Percentiles rank a stretch among this genome's conserved stretches.
Conservation (phyloP, 1,140 invertebrate species). For the Ostrea denselamellosa region DNA sequence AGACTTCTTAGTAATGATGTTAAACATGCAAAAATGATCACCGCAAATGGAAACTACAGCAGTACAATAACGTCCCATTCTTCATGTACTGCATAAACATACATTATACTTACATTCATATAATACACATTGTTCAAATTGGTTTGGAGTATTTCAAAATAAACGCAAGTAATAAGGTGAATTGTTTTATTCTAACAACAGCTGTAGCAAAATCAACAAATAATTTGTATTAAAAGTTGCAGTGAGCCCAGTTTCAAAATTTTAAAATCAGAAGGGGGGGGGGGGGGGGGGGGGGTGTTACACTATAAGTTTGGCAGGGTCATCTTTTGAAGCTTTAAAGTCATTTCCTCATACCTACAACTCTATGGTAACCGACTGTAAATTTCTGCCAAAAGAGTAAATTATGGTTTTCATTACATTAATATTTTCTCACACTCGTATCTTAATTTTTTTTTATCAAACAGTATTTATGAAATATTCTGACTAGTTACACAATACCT, state of each 20-base stretch:
- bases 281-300: background rate
- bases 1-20: slow-evolving; percentile 58
- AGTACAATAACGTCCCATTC: background rate
- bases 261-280: background rate
- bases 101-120: background rate
- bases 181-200: slow-evolving; percentile 23
- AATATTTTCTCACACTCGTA: too few relatives aligned
- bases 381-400: too few relatives aligned
- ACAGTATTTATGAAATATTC: too few relatives aligned
- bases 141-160: background rate
- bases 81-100: background rate
- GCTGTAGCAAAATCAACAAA: slow-evolving; percentile 4
- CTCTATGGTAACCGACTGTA: too few relatives aligned
- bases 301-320: too few relatives aligned
- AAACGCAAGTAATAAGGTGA: background rate
- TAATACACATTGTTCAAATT: background rate
- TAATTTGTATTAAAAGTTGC: background rate
- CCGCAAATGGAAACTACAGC: background rate
- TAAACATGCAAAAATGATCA: slow-evolving; percentile 15
- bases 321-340: too few relatives aligned
- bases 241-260: background rate
- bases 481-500: too few relatives aligned
- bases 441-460: too few relatives aligned
- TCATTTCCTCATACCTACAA: too few relatives aligned
- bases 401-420: too few relatives aligned